Evolutionary conservation across 2,888 invertebrate species (phyloP).

Genomic region (Hipparchia sbordonii): DNA sequence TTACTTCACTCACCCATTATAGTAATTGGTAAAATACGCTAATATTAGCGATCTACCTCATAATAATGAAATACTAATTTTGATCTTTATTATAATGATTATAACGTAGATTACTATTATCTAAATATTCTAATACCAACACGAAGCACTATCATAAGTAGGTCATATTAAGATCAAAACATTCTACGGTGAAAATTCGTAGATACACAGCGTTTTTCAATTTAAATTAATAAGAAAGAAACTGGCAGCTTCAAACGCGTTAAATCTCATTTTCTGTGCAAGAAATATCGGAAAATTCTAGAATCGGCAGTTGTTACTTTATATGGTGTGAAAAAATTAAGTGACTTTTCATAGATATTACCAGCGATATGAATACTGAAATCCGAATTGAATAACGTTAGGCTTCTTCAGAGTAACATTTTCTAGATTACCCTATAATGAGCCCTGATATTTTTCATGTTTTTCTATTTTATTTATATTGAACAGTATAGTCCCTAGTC

Average conservation of each 20-base stretch:
- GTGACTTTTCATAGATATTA: slow-evolving; percentile 2
- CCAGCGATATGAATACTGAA: neutral
- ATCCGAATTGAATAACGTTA: neutral
- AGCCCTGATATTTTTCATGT: too few species aligned
- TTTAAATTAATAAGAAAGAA: slow-evolving; percentile 12
- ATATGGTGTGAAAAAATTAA: neutral
- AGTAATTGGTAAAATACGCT: too few species aligned
- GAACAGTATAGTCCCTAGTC: too few species aligned
- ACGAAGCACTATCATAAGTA: neutral
- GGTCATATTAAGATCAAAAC: neutral
- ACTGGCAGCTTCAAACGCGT: neutral
- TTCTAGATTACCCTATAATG: too few species aligned
- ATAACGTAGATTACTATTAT: too few species aligned
- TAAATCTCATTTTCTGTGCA: slow-evolving; percentile 4
- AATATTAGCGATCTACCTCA: too few species aligned
- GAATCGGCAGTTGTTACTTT: slow-evolving; percentile 2
- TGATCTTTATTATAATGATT: too few species aligned
- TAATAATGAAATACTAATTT: too few species aligned
- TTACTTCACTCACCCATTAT: too few species aligned
- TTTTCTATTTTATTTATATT: too few species aligned
- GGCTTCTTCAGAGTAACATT: neutral
- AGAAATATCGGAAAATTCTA: neutral
- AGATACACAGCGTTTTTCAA: neutral
- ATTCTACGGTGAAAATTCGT: neutral
- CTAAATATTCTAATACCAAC: too few species aligned